Base-by-base conservation (phyloP, 1,140 invertebrate genomes). In the Trichonephila clavata region DNA sequence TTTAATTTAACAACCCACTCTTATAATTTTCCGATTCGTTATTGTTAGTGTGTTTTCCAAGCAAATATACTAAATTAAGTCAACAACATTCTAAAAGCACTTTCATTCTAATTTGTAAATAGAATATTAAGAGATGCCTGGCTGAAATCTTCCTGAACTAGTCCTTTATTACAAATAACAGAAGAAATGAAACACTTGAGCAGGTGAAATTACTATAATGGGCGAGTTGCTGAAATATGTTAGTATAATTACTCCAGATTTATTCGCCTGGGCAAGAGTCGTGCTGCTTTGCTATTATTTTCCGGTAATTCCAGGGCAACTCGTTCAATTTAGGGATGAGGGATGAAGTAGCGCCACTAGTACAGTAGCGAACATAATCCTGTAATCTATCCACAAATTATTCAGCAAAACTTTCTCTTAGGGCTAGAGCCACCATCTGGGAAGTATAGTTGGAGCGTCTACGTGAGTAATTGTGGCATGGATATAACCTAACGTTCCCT, bases 321-420 rank as follows among this genome's bases (percentile, higher is more conserved):
- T n/a, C 24, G 83, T 27, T 60, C 83, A 60, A 60, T 84, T 84
- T 84, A 59, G 83, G 80, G n/a, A 68, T 68, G 65, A 68, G 24
- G 71, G 68, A 63, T 63, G 61, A 63, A 63, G 61, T 63, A 20
- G 16, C 81, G 83, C 8, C 27, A 24, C 24, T 21, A 59, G 57
- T 84, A 84, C n/a, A 27, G 18, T 50, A 24, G n/a, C 43, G 83
- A 60, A 60, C 50, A 57, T 84, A 50, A 84, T 84, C 83, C 83
- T 60, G 27, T 84, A 84, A 84, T 50, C 81, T 18, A 84, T 59
- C 83, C 57, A 84, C 83, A 84, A 60, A 84, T 84, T 84, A 84
- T 84, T 84, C 83, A 84, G 83, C 21, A 77, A 59, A 60, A 60
- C 50, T 83, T 83, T 83, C 80, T 60, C 57, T 84, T 84, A 16